Evolutionary conservation across 92 coral and sea anemone genomes (phyloP).

Genomic region (Montipora capitata): DNA sequence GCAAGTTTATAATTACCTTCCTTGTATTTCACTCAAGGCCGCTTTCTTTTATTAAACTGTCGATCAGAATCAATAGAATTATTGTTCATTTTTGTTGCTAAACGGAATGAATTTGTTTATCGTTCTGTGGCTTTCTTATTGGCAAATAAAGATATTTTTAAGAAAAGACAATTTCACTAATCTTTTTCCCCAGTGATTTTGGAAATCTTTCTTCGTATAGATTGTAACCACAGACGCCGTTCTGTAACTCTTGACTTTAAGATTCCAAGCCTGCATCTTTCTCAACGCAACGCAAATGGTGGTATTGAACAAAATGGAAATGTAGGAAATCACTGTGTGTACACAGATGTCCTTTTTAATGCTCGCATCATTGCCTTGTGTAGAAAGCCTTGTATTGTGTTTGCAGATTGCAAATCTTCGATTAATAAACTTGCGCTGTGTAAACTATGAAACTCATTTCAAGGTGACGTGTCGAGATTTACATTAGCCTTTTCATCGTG

Average conservation of each 20-base stretch:
- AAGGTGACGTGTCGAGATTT: background rate
- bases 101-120: background rate
- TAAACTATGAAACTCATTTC: constrained; percentile 33
- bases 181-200: background rate
- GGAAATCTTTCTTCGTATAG: background rate
- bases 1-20: constrained; percentile 1
- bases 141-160: background rate
- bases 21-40: constrained; percentile 6
- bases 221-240: background rate
- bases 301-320: constrained; percentile 36
- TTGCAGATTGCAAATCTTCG: constrained; percentile 51
- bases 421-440: constrained; percentile 47
- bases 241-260: too few relatives aligned
- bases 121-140: background rate
- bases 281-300: constrained; percentile 11
- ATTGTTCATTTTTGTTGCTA: constrained; percentile 34
- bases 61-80: background rate
- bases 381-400: constrained; percentile 32
- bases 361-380: constrained; percentile 15
- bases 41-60: background rate
- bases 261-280: background rate
- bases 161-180: background rate
- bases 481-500: constrained; percentile 28
- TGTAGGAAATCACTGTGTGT: constrained; percentile 21
- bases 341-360: constrained; percentile 53